Evolutionary conservation across 2,797 vertebrate genomes (phyloP).

Genomic region (Peromyscus eremicus): DNA sequence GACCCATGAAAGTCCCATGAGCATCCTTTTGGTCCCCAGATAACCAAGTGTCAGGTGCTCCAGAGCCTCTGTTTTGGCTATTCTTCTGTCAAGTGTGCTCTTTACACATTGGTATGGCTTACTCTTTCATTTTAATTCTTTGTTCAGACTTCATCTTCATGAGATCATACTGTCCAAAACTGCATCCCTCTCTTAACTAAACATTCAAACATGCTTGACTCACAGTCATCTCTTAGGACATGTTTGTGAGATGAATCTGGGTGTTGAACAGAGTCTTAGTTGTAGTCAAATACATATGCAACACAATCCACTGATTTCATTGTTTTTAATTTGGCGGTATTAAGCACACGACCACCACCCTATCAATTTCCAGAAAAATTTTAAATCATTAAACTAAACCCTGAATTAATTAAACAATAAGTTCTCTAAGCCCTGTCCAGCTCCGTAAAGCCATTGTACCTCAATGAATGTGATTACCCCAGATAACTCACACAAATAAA

Average conservation of each 20-base stretch:
- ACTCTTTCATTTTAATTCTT: not conserved
- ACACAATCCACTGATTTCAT: not conserved
- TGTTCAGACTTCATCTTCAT: conserved; percentile 1
- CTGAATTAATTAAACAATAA: not conserved
- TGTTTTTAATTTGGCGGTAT: not conserved
- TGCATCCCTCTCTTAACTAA: not conserved
- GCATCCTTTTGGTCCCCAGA: not conserved
- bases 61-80: not conserved
- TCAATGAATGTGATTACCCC: not conserved
- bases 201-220: not conserved
- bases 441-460: not conserved
- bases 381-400: conserved; percentile 6
- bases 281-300: not conserved
- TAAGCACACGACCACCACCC: not conserved
- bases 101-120: not conserved
- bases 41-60: not conserved
- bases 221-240: not conserved
- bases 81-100: not conserved
- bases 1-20: not conserved
- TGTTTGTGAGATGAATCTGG: conserved; percentile 42
- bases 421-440: not conserved
- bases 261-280: not conserved
- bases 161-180: not conserved
- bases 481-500: not conserved
- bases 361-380: conserved; percentile 31